Evolutionary conservation across 2,113 vertebrate species (phyloP).

Genomic region (Phaethornis superciliosus): DNA sequence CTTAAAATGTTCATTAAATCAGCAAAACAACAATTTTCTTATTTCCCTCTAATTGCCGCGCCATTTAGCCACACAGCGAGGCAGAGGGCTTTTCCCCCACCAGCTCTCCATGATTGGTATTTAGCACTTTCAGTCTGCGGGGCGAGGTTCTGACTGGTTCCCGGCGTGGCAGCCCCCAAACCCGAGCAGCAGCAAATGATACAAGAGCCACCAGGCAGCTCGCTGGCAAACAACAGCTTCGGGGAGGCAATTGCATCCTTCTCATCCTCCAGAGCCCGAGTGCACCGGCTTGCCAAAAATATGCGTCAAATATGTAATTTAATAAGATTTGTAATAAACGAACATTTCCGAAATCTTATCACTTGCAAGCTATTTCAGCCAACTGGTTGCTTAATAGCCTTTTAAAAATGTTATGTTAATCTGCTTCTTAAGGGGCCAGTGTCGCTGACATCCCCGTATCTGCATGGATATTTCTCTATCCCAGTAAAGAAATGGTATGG

Average conservation of each 20-base stretch:
- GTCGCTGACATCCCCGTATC: neutral
- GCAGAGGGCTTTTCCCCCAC: slow-evolving; percentile 35
- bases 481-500: neutral
- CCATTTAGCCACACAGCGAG: slow-evolving; percentile 75
- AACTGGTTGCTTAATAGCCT: neutral
- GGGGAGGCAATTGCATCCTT: neutral
- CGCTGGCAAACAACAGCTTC: neutral
- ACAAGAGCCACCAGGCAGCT: slow-evolving; percentile 26
- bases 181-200: neutral
- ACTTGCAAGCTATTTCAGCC: neutral
- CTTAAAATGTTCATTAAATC: slow-evolving; percentile 82
- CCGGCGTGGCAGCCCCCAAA: neutral
- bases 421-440: neutral
- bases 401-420: neutral
- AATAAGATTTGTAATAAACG: neutral
- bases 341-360: neutral
- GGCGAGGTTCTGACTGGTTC: neutral
- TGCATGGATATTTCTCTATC: neutral
- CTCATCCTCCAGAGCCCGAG: neutral
- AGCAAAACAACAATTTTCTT: slow-evolving; percentile 81
- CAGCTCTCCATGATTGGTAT: slow-evolving; percentile 55
- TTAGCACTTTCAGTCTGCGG: neutral
- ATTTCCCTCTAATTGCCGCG: slow-evolving; percentile 76
- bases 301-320: neutral
- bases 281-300: slow-evolving; percentile 30